These are phyloP conservation scores for Perdita meconis DNA, from an alignment of 2,888 invertebrate genomes.

Conservation along the genomic window DNA sequence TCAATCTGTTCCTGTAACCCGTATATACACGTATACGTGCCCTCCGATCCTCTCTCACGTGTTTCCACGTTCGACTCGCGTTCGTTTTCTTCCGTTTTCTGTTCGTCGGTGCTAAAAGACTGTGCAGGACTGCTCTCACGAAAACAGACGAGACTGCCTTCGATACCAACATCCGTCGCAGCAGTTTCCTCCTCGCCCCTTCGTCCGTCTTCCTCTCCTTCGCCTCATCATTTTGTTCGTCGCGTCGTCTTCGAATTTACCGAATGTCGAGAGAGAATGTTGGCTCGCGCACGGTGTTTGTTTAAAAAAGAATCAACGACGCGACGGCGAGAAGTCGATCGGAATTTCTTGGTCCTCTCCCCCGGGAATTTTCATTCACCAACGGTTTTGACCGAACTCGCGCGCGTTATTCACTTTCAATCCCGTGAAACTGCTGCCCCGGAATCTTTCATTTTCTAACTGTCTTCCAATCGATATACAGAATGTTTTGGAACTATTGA, in stretches of 20 bases:
- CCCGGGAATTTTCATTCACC: background rate
- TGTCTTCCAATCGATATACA: conserved; percentile 26
- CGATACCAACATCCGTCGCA: conserved; percentile 50
- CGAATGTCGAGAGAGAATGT: conserved; percentile 18
- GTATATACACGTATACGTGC: conserved; percentile 14
- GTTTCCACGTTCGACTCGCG: conserved; percentile 49
- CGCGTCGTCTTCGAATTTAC: conserved; percentile 8
- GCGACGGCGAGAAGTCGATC: background rate
- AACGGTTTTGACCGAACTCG: background rate
- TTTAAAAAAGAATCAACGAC: conserved; percentile 14
- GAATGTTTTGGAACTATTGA: background rate
- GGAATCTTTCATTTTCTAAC: conserved; percentile 26
- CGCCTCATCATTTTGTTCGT: background rate
- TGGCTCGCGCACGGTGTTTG: conserved; percentile 28
- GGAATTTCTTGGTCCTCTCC: background rate
- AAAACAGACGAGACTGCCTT: conserved; percentile 59
- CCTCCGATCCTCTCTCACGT: background rate
- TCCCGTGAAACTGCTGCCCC: conserved; percentile 55
- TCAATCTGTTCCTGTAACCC: conserved; percentile 81
- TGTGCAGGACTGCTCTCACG: conserved; percentile 40
- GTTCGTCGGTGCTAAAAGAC: conserved; percentile 54
- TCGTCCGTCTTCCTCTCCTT: conserved; percentile 14
- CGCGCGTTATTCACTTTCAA: background rate
- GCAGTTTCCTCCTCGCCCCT: conserved; percentile 46
- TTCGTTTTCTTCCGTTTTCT: conserved; percentile 40